Conservation (phyloP, 1,140 invertebrate species). For the Chymomyza costata region DNA sequence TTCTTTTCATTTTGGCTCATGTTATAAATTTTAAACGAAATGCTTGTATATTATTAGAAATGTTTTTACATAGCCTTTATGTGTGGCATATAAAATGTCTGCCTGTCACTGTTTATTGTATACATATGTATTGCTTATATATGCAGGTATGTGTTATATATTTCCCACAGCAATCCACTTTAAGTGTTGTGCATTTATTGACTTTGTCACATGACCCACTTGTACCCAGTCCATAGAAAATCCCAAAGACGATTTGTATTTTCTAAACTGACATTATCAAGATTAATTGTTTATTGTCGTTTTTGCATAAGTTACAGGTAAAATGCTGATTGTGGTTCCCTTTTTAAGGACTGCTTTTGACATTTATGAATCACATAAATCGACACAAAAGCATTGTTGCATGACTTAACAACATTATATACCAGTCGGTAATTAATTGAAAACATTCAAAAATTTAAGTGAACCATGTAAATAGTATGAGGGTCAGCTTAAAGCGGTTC, state of each 20-base stretch:
- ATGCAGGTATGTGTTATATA: too few species aligned
- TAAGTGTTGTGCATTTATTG: constrained; percentile 45
- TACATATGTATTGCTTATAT: constrained; percentile 43
- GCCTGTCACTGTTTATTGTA: constrained; percentile 11
- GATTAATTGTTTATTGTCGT: constrained; percentile 54
- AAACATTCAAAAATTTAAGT: constrained; percentile 34
- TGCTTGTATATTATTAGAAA: constrained; percentile 69
- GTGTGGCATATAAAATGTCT: not conserved
- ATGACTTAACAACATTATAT: constrained; percentile 6
- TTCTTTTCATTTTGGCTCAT: constrained; percentile 54
- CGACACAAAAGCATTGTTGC: too few species aligned
- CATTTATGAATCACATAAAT: constrained; percentile 67
- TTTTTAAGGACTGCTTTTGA: constrained; percentile 53
- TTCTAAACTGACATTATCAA: constrained; percentile 56
- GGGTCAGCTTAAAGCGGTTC: too few species aligned
- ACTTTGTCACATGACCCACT: constrained; percentile 23
- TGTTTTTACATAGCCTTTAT: constrained; percentile 23
- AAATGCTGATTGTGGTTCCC: not conserved
- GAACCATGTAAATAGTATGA: too few species aligned
- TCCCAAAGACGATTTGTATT: constrained; percentile 26
- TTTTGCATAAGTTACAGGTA: constrained; percentile 13
- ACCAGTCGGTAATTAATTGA: too few species aligned
- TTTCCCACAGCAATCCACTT: constrained; percentile 43
- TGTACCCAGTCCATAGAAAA: too few species aligned
- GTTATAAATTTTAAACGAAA: constrained; percentile 67